Conservation (phyloP, 2,113 vertebrate species). For the Microtus pennsylvanicus region DNA sequence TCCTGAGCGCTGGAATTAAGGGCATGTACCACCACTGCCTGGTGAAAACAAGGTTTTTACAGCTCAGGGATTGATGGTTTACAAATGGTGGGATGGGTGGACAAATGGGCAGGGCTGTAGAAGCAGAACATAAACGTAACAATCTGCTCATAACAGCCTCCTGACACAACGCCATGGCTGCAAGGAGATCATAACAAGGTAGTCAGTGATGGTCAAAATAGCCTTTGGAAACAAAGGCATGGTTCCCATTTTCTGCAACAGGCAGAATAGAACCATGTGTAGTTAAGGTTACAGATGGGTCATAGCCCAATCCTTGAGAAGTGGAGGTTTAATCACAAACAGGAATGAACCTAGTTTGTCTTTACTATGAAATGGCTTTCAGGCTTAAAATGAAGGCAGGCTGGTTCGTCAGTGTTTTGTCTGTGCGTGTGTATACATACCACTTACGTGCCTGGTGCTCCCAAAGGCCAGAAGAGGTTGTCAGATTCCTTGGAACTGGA, state of each 20-base stretch:
- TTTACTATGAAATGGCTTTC: background rate
- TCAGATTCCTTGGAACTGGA: background rate
- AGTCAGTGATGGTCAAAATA: background rate
- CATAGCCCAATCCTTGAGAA: background rate
- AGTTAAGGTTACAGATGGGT: background rate
- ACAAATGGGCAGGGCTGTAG: no score
- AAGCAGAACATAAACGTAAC: background rate
- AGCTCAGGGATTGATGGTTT: background rate
- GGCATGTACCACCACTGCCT: background rate
- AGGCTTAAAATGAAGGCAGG: background rate
- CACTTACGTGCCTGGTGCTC: background rate
- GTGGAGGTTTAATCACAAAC: background rate
- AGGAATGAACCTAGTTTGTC: background rate
- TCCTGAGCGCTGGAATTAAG: background rate
- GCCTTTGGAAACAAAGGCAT: background rate
- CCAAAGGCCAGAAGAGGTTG: background rate
- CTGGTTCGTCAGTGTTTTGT: background rate
- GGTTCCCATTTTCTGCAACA: background rate
- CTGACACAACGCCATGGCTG: background rate
- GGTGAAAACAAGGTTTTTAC: background rate
- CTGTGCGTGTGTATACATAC: no score
- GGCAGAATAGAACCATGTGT: background rate
- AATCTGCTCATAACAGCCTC: background rate
- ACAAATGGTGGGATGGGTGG: background rate
- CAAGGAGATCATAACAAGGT: background rate